Conservation (phyloP, 2,888 invertebrate species). For the Phorcus lineatus region DNA sequence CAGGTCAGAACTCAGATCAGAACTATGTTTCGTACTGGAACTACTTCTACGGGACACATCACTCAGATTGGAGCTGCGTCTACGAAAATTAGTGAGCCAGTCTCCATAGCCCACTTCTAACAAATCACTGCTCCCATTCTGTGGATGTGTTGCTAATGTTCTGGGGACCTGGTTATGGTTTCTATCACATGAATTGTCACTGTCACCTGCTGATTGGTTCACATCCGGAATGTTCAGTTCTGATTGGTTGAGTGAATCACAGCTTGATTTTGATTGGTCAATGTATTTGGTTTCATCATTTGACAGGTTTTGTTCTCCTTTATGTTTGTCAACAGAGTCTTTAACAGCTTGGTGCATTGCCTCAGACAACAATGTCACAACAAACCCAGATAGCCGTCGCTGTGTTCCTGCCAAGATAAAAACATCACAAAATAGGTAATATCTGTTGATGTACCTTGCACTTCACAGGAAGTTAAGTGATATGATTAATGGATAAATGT, state of each 20-base stretch:
- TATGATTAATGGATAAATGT: no score
- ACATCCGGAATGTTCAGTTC: background rate
- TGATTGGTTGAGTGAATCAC: background rate
- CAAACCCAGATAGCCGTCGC: background rate
- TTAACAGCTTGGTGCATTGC: slow-evolving; percentile 12
- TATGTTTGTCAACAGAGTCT: slow-evolving; percentile 1
- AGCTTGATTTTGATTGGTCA: slow-evolving; percentile 16
- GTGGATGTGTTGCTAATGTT: background rate
- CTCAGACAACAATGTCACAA: background rate
- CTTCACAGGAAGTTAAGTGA: no score
- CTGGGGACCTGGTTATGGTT: background rate
- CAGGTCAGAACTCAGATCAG: slow-evolving; percentile 71
- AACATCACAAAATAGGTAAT: no score
- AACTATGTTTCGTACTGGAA: slow-evolving; percentile 66
- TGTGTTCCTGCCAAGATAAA: background rate
- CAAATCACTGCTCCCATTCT: slow-evolving; percentile 45
- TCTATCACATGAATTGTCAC: slow-evolving; percentile 4
- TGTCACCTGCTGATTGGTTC: slow-evolving; percentile 7
- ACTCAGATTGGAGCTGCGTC: slow-evolving; percentile 70
- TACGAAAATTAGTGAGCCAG: slow-evolving; percentile 62
- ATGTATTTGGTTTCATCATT: background rate
- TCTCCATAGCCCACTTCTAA: slow-evolving; percentile 62
- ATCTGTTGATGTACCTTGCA: no score
- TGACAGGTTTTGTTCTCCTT: background rate
- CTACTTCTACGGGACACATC: slow-evolving; percentile 77